Percentiles rank a stretch among this genome's conserved stretches.
Conservation (phyloP, 2,888 invertebrate species). For the Saturnia japonica region DNA sequence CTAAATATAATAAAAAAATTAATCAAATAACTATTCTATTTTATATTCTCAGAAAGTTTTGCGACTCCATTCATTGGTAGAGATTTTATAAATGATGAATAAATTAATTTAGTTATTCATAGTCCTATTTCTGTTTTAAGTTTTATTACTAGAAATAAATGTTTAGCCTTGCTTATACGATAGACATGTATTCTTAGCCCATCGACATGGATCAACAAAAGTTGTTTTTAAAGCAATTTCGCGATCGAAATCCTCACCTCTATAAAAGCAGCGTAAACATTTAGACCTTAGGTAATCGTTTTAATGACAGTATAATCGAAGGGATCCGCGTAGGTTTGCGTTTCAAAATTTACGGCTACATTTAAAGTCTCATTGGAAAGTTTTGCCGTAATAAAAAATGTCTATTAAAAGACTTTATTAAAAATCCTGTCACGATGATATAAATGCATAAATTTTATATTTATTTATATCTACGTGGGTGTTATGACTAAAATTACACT, state of each 20-base stretch:
- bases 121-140: background rate
- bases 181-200: background rate
- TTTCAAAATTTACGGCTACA: constrained; percentile 5
- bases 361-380: background rate
- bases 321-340: background rate
- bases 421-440: too few species aligned
- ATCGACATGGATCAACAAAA: constrained; percentile 38
- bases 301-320: background rate
- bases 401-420: too few species aligned
- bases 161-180: background rate
- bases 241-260: constrained; percentile 65
- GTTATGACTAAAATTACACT: too few species aligned
- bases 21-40: too few species aligned
- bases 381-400: background rate
- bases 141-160: background rate
- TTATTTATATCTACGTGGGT: too few species aligned
- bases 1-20: background rate
- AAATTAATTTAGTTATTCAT: background rate
- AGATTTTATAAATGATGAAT: background rate
- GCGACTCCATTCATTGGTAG: background rate
- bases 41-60: background rate
- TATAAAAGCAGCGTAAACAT: constrained; percentile 66
- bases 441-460: too few species aligned
- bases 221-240: constrained; percentile 69
- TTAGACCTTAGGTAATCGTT: constrained; percentile 25